Evolutionary conservation across 1,140 invertebrate species (phyloP).

Genomic region (Lanistes nyassanus): DNA sequence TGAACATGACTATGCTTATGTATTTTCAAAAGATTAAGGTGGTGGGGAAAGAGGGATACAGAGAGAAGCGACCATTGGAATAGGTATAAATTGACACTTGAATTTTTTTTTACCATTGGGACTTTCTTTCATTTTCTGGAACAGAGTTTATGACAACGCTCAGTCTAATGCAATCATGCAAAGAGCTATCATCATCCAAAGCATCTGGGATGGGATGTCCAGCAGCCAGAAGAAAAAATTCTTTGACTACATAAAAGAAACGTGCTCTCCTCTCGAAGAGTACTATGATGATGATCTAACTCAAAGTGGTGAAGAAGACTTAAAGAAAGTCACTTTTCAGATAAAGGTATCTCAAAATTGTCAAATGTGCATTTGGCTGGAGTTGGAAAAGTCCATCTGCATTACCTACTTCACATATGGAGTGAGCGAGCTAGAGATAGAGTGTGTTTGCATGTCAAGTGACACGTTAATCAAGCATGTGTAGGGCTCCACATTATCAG

Average conservation of each 20-base stretch:
- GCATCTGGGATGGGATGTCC: slow-evolving; percentile 56
- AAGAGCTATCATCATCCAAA: slow-evolving; percentile 58
- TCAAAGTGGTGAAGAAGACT: slow-evolving; percentile 51
- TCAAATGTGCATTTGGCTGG: background rate
- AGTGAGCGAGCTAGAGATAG: background rate
- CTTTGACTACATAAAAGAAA: slow-evolving; percentile 37
- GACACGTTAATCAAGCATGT: no score
- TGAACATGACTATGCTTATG: no score
- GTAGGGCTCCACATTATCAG: no score
- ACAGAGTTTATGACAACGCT: slow-evolving; percentile 58
- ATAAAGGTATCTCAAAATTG: slow-evolving; percentile 51
- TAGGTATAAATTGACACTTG: no score
- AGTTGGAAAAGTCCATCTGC: no score
- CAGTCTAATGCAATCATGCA: slow-evolving; percentile 65
- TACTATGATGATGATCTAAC: slow-evolving; percentile 65
- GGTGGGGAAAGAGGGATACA: no score
- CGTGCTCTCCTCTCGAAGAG: slow-evolving; percentile 48
- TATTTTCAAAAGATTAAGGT: no score
- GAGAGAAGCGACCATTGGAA: no score
- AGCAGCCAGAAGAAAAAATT: slow-evolving; percentile 46
- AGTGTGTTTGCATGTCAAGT: background rate
- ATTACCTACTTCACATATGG: no score
- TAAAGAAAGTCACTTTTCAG: slow-evolving; percentile 64
- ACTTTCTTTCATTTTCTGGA: no score
- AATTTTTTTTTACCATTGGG: no score